phyloP scores from a whole-genome alignment of 2,888 invertebrate species.

The Acronicta alni region DNA sequence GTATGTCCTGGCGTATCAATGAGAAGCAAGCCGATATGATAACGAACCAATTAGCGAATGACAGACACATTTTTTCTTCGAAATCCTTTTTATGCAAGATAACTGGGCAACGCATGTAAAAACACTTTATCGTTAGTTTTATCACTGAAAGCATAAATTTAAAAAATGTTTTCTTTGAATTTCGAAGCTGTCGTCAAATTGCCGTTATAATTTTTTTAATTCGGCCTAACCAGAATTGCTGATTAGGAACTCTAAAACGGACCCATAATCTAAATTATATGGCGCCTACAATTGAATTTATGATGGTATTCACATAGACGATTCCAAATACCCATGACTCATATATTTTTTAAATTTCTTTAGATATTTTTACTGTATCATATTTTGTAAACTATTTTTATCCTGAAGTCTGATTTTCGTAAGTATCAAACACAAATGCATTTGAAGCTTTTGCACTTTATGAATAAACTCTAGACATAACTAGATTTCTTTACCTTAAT shows the following conservation, averaged over 20 bases:
- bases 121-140: conserved; percentile 29
- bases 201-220: conserved; percentile 10
- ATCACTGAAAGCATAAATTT: conserved; percentile 38
- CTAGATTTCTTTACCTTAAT: no score
- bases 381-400: no score
- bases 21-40: conserved; percentile 29
- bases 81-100: conserved; percentile 21
- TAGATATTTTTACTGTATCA: no score
- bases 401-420: no score
- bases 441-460: no score
- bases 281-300: not conserved
- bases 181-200: conserved; percentile 17
- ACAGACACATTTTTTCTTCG: conserved; percentile 34
- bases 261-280: conserved; percentile 11
- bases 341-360: no score
- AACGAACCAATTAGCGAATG: conserved; percentile 42
- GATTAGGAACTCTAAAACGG: conserved; percentile 22
- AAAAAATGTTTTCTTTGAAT: conserved; percentile 15
- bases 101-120: conserved; percentile 21
- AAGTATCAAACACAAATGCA: no score
- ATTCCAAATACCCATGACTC: no score
- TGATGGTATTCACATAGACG: no score
- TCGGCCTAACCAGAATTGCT: conserved; percentile 6
- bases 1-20: conserved; percentile 18
- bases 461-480: no score